A percentile compares a stretch with the other conserved stretches of the same genome.
Evolutionary conservation across 2,113 vertebrate genomes (phyloP).

Genomic region (Gymnobelideus leadbeateri): DNA sequence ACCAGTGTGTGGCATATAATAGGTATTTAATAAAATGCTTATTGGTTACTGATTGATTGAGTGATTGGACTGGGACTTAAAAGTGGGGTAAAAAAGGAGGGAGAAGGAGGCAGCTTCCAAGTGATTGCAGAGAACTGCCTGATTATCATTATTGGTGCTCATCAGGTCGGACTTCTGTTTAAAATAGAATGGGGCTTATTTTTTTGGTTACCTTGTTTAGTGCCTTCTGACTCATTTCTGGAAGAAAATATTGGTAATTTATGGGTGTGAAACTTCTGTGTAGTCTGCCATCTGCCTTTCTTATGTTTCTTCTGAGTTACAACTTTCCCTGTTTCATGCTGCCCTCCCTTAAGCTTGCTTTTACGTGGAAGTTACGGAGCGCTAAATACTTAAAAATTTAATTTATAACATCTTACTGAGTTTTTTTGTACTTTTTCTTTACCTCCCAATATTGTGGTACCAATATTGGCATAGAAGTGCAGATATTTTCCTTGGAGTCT

Average conservation of each 20-base stretch:
- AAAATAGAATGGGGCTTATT: not conserved
- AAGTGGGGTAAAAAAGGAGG: no score
- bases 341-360: not conserved
- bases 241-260: no score
- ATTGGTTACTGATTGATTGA: no score
- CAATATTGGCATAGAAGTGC: not conserved
- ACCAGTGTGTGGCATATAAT: no score
- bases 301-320: not conserved
- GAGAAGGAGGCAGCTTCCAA: no score
- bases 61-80: no score
- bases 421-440: not conserved
- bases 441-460: not conserved
- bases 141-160: not conserved
- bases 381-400: not conserved
- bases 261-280: not conserved
- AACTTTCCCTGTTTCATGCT: not conserved
- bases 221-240: not conserved
- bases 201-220: not conserved
- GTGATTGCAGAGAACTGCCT: not conserved
- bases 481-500: not conserved
- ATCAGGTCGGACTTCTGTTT: not conserved
- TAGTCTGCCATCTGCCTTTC: not conserved
- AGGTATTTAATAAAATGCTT: no score
- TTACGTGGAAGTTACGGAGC: not conserved
- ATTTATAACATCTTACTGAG: not conserved